Base-by-base conservation (phyloP, 2,797 vertebrate genomes). In the Chaunax sp. region DNA sequence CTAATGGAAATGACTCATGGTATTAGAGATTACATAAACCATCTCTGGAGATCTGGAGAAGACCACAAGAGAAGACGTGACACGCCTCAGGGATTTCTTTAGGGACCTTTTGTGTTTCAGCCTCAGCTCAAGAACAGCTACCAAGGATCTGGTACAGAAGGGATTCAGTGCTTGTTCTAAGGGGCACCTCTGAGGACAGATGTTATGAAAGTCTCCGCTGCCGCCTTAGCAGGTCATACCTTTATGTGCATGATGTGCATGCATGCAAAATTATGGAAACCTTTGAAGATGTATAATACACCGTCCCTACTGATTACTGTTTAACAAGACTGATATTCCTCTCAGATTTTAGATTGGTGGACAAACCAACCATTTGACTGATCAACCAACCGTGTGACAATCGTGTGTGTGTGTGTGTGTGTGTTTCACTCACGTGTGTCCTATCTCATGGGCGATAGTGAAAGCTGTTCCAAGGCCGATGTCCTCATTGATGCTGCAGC, bases 401-500 rank as follows among this genome's bases (percentile, higher is more conserved):
- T n/a, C n/a, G n/a, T n/a, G n/a, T 49, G 23, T 11, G 4, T 65
- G 26, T 33, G 16, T 33, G 35, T 51, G 10, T 28, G 11, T 51
- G 22, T 25, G 14, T 59, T 40, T 64, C 49, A 93, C 97, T 96
- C 89, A 99, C 98, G 97, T 99, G 93, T 99, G 98, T 87, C 98
- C 98, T 0, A 99, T 98, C 93, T 99, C 98, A 0, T 99, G 98
- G 80, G 98, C 97, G 10, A 99, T 98, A 75, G 97, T 99, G 92
- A 99, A 99, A 0, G 98, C 97, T 0, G 98, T 99, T 74, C 97
- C 98, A 78, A 99, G 92, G 45, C 98, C 98, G 2, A 99, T 98
- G 91, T 99, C 97, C 84, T 99, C 98, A 0, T 99, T 99, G 90
- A 99, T 97, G 88, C 97, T 99, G 89, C 98, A 99, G 85, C 98